Conservation (phyloP, 2,113 vertebrate species). For the Rafetus swinhoei region DNA sequence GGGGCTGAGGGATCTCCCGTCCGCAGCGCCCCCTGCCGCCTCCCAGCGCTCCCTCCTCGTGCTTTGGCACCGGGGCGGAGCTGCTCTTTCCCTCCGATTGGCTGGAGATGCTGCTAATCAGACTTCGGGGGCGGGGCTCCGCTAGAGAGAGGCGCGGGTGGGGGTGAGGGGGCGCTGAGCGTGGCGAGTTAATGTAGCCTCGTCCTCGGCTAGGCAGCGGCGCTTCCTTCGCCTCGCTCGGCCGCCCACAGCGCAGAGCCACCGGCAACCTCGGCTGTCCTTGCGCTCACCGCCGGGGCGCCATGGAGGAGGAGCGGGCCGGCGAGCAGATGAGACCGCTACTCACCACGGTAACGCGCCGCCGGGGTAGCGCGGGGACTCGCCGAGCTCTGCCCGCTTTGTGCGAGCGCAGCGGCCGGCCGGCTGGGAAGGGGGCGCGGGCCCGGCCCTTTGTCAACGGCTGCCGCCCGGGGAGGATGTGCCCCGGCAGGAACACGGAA, state of each 20-base stretch:
- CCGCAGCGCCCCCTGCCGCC: neutral
- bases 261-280: neutral
- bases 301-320: conserved; percentile 80
- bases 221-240: neutral
- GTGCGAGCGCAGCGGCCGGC: neutral
- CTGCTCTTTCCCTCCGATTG: neutral
- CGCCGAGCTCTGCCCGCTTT: neutral
- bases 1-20: neutral
- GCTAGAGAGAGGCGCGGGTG: neutral
- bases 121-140: neutral
- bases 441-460: neutral
- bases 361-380: neutral
- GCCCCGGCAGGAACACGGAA: neutral
- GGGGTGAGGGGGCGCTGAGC: neutral
- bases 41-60: neutral
- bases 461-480: neutral
- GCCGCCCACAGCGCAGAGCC: neutral
- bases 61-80: neutral
- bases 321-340: conserved; percentile 85
- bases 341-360: conserved; percentile 79
- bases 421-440: neutral
- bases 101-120: neutral
- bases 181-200: neutral
- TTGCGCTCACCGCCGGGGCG: neutral
- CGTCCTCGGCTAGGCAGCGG: neutral